phyloP scores from a whole-genome alignment of 2,888 invertebrate genomes.

The Orthosia incerta region DNA sequence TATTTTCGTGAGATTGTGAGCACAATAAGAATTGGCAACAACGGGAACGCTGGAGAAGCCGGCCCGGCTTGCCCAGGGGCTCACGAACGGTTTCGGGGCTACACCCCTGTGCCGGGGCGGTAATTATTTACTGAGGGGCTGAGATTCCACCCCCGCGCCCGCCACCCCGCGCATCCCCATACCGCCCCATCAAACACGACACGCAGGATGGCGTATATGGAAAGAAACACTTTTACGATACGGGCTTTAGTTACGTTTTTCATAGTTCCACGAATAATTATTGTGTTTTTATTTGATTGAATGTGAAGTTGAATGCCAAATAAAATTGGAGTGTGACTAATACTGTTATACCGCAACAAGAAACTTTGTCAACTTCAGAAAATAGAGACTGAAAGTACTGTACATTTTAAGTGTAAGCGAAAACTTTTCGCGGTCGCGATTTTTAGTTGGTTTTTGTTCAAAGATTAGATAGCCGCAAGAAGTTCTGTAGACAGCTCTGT shows the following conservation, averaged over 20 bases:
- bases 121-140: slow-evolving; percentile 88
- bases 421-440: slow-evolving; percentile 32
- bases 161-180: slow-evolving; percentile 64
- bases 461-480: slow-evolving; percentile 41
- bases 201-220: slow-evolving; percentile 57
- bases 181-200: slow-evolving; percentile 65
- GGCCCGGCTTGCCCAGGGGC: slow-evolving; percentile 56
- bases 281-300: slow-evolving; percentile 34
- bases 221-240: slow-evolving; percentile 64
- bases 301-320: slow-evolving; percentile 11
- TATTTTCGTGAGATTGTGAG: slow-evolving; percentile 63
- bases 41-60: slow-evolving; percentile 50
- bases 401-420: slow-evolving; percentile 12
- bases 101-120: slow-evolving; percentile 80
- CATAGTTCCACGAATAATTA: slow-evolving; percentile 34
- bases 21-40: slow-evolving; percentile 68
- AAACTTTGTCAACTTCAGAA: slow-evolving; percentile 37
- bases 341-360: slow-evolving; percentile 1
- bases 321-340: slow-evolving; percentile 15
- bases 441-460: slow-evolving; percentile 32
- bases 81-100: slow-evolving; percentile 73
- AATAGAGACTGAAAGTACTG: slow-evolving; percentile 11
- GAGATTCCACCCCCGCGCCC: slow-evolving; percentile 79
- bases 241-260: slow-evolving; percentile 55
- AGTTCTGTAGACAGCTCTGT: slow-evolving; percentile 32